Evolutionary conservation across 2,113 vertebrate species (phyloP), one percentile per base, ranked within the genome.

Genomic region (Budorcas taxicolor): DNA sequence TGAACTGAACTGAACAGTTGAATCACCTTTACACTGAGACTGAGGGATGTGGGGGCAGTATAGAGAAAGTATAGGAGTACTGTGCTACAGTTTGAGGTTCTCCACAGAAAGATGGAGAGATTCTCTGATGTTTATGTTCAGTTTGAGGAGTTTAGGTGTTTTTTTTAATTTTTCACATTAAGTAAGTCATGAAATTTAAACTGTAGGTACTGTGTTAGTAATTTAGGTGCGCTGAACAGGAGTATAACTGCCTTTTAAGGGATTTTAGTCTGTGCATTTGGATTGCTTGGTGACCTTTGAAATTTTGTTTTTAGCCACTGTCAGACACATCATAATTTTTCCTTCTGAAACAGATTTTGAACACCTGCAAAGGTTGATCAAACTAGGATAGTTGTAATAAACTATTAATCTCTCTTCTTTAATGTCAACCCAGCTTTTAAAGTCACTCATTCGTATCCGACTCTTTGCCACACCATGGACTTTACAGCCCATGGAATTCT

Each of bases 321-420:
- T 97, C 96, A 81, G 90, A 97, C 96, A 86, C 50, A 92, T 95
- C 92, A 90, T 90, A 58, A 76, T 92, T 97, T 97, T 97, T 96
- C 91, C 94, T 94, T 95, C 82, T 94, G 87, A 97, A 97, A 86
- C 90, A 87, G 31, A 94, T 95, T 97, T 92, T 86, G 62, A 93
- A 78, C 76, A 96, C 95, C 87, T 87, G 27, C 40, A 96, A 95
- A 97, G 80, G 89, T 96, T 95, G 93, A 96, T 97, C 78, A 97
- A 90, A 43, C 91, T 97, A 97, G 33, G 67, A 33, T 85, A 76
- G n/a, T 97, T 96, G 91, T 95, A 97, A 94, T 97, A 94, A 95
- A 97, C 92, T 94, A 97, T 92, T 95, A 95, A 90, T 97, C 83
- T 96, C 25, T 83, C 47, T 96, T 93, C 97, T 94, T 97, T n/a